A percentile compares a stretch with the other conserved stretches of the same genome.
Conservation (phyloP, 2,113 vertebrate species). For the Hippoglossus stenolepis region DNA sequence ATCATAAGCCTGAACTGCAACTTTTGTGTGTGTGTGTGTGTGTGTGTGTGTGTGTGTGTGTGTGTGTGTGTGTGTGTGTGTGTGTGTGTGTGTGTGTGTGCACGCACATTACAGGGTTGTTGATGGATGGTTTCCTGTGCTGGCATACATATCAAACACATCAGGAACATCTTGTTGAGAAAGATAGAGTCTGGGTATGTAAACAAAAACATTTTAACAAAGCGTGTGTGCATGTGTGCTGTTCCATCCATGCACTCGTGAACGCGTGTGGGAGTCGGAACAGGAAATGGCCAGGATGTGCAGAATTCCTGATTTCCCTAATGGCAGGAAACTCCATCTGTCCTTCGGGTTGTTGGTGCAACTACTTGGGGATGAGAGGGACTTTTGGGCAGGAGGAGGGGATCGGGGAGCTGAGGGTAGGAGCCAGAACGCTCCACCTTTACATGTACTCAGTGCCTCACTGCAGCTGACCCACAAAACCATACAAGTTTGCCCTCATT, state of each 20-base stretch:
- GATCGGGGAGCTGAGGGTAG: neutral
- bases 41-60: neutral
- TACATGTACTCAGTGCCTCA: neutral
- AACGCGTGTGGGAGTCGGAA: constrained; percentile 36
- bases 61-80: too few species aligned
- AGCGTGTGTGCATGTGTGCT: neutral
- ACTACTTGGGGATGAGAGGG: constrained; percentile 7
- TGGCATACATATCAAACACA: constrained; percentile 21
- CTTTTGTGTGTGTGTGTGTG: neutral
- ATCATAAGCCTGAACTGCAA: neutral
- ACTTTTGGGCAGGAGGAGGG: neutral
- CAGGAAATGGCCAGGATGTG: constrained; percentile 76
- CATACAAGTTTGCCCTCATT: neutral
- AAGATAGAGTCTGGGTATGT: constrained; percentile 16
- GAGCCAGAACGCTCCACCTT: constrained; percentile 1
- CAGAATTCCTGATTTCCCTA: constrained; percentile 72
- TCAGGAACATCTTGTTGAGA: constrained; percentile 1
- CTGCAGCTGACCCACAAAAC: neutral
- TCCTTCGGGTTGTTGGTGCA: constrained; percentile 42
- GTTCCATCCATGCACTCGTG: constrained; percentile 9
- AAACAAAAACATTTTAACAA: constrained; percentile 44
- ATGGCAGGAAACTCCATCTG: constrained; percentile 65
- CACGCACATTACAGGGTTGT: constrained; percentile 11
- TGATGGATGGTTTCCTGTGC: constrained; percentile 59
- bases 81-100: neutral